Base-by-base conservation (phyloP, 2,888 invertebrate species). In the Pediacus dermestoides region DNA sequence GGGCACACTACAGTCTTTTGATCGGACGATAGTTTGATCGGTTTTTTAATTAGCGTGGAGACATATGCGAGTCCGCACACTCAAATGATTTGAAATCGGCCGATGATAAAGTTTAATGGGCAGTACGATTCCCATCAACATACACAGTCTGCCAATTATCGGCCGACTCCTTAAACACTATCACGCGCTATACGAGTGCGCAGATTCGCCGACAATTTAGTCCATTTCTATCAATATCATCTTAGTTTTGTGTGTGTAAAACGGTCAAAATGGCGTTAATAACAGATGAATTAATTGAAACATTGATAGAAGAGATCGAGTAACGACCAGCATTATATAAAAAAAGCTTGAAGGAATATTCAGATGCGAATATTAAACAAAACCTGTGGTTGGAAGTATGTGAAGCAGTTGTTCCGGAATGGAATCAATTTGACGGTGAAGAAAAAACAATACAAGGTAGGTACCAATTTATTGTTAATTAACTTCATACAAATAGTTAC, bases 391-490 rank as follows among this genome's bases (percentile, higher is more conserved):
- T n/a, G n/a, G n/a, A n/a, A n/a, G n/a, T n/a, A 31, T 31, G 30
- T 37, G 31, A 16, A 30, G 31, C 15, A 30, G 37, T 30, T 22
- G 30, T 30, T 23, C 13, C 31, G 31, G 31, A 35, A 34, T 47
- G 42, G 44, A 37, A 37, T 38, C 26, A 37, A 30, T 39, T 49
- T 33, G 35, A 33, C 30, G 42, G 37, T 21, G 44, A 44, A 16
- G 42, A 47, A 9, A 42, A 44, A 47, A 44, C 30, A 37, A 42
- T 44, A 10, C 9, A 46, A 46, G 46, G 46, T 46, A 48, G 30
- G 42, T 30, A 37, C 11, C 13, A n/a, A 16, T 16, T 14, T 23
- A 26, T 39, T 13, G 30, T 14, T 23, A 40, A 30, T 23, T 36
- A 35, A 30, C 26, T 35, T 26, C 21, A 32, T 34, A 36, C 10